Conservation (phyloP, 2,113 vertebrate genomes). For the Pantherophis guttatus region DNA sequence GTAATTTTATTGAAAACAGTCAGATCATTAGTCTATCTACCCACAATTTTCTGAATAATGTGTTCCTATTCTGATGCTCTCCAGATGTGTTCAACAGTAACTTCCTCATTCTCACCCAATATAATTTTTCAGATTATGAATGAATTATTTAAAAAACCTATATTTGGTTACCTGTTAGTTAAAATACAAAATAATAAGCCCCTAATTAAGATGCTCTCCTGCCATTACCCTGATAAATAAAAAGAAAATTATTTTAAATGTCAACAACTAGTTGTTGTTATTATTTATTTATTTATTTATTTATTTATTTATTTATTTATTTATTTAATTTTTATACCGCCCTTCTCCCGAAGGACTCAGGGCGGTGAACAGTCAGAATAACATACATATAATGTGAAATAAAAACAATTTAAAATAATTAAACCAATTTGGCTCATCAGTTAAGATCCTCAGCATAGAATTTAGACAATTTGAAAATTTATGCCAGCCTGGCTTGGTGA, state of each 20-base stretch:
- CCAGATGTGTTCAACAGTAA: neutral
- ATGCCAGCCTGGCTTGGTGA: no score
- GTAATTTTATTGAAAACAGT: neutral
- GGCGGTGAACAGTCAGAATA: no score
- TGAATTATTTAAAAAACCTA: neutral
- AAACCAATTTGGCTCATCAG: no score
- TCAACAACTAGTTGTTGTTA: constrained; percentile 9
- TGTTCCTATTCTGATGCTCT: neutral
- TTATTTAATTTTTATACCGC: no score
- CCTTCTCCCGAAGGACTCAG: no score
- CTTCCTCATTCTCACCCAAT: neutral
- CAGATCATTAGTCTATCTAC: neutral
- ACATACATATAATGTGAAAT: no score
- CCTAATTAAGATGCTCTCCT: neutral
- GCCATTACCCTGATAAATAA: neutral
- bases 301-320: no score
- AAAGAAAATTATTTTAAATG: constrained; percentile 43
- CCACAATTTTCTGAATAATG: neutral
- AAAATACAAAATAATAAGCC: neutral
- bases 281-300: no score
- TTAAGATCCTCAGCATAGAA: no score
- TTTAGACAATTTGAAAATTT: no score
- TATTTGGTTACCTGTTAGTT: neutral
- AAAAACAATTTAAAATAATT: no score
- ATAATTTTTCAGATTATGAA: neutral